Base-by-base conservation (phyloP, 2,797 vertebrate species). In the Sorex maritimensis region DNA sequence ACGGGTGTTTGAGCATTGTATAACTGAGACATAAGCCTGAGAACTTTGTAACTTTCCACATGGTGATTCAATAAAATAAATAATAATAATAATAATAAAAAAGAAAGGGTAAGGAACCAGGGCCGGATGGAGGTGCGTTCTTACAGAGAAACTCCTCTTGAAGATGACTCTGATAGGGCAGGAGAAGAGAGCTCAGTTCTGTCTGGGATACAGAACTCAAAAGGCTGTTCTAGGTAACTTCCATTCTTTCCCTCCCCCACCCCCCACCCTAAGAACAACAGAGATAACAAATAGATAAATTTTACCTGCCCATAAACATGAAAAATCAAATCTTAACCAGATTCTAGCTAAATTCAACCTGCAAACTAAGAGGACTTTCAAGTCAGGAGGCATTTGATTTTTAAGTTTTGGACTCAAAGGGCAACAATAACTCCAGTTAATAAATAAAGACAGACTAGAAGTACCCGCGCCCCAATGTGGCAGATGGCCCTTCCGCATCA, bases 311-410 rank as follows among this genome's bases (percentile, higher is more conserved):
- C 9, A 21, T 41, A 88, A 73, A 88, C 30, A 55, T 21, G 15
- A 85, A 78, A 24, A 85, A 85, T 69, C 41, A 87, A 78, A 85
- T 69, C n/a, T 88, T 63, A 52, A 58, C 17, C 41, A 92, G 30
- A 74, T 67, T 34, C 58, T 21, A 38, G 23, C 8, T 81, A 69
- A 41, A 34, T 78, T 28, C 88, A 75, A 63, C 46, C 6, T n/a
- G 89, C 30, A 67, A 38, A 73, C 58, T 55, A 75, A 46, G 34
- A 24, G 30, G 38, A 38, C 23, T 81, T 81, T 72, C 65, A 28
- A 17, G 3, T 17, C 38, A 46, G 30, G 38, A 46, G 30, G 46
- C 14, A 80, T 79, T 82, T 55, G 26, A 26, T 17, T 44, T 55
- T 78, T 19, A 77, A 14, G 21, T 78, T 65, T 90, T 46, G 65